Percentiles rank a stretch among this genome's conserved stretches.
phyloP scores from a whole-genome alignment of 2,113 vertebrate species.

The Thinocorus orbignyianus region DNA sequence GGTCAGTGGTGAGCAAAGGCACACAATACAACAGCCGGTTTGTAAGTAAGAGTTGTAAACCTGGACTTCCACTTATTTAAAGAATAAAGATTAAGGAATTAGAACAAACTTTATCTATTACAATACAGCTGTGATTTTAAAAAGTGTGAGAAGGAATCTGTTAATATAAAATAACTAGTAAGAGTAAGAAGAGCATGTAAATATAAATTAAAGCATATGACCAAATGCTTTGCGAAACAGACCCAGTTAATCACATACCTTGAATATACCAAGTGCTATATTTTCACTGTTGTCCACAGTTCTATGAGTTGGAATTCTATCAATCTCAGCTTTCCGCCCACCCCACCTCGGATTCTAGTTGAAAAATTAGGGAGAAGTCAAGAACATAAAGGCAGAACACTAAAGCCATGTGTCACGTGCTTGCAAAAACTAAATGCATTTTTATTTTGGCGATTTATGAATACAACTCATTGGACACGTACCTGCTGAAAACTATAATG shows the following conservation, averaged over 20 bases:
- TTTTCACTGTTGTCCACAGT: not conserved
- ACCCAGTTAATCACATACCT: not conserved
- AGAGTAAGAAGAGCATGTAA: not conserved
- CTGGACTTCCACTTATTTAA: not conserved
- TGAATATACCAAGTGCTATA: fast-evolving
- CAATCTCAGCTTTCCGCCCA: not conserved
- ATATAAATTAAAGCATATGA: not conserved
- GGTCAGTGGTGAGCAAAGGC: not conserved
- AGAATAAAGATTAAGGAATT: not conserved
- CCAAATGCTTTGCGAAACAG: not conserved
- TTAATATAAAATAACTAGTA: not conserved
- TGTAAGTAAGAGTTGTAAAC: not conserved
- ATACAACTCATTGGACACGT: not conserved
- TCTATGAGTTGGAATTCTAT: not conserved
- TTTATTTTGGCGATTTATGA: not conserved
- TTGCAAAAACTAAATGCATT: not conserved
- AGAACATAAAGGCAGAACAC: not conserved
- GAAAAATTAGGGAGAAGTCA: not conserved
- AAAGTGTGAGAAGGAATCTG: not conserved
- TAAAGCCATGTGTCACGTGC: not conserved
- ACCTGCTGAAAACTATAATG: not conserved
- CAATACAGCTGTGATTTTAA: not conserved
- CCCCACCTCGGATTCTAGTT: not conserved
- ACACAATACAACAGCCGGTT: not conserved
- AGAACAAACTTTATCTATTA: not conserved